A percentile compares a stretch with the other conserved stretches of the same genome.
These are phyloP conservation scores for Rutilus rutilus DNA, from an alignment of 2,113 vertebrate genomes.

Conservation along the genomic window DNA sequence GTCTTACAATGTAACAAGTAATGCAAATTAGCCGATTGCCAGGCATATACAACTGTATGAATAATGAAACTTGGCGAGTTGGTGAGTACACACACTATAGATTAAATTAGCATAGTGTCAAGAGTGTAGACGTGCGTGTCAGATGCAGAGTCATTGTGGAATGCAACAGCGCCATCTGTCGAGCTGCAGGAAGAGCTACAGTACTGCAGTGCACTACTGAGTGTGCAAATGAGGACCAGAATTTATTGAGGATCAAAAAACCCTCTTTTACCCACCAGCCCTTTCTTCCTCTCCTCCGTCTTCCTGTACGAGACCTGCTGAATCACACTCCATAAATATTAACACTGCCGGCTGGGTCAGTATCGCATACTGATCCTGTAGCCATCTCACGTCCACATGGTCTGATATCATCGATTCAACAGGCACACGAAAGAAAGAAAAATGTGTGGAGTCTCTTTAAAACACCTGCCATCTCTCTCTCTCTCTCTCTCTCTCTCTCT, in stretches of 20 bases:
- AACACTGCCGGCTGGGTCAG: constrained; percentile 36
- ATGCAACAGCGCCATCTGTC: constrained; percentile 45
- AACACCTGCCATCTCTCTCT: constrained; percentile 39
- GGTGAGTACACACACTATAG: not conserved
- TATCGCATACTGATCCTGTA: constrained; percentile 28
- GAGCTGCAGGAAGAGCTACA: not conserved
- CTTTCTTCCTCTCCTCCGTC: constrained; percentile 26
- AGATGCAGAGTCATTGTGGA: constrained; percentile 2
- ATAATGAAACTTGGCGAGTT: not conserved
- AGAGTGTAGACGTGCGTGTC: not conserved
- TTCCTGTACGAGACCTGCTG: constrained; percentile 13
- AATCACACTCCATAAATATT: constrained; percentile 49
- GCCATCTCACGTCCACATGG: constrained; percentile 43
- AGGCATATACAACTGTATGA: not conserved
- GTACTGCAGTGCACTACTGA: not conserved
- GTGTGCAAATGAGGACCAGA: constrained; percentile 4
- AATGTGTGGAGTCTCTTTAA: constrained; percentile 39
- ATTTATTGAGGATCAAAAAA: constrained; percentile 32
- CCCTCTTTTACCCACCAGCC: not conserved
- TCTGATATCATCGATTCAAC: constrained; percentile 43
- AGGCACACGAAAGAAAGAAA: constrained; percentile 29
- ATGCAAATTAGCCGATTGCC: not conserved
- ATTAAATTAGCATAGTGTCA: not conserved
- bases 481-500: constrained; percentile 39
- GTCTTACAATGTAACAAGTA: not conserved